These are phyloP conservation scores for Lasaia peninsularis DNA, from an alignment of 1,140 invertebrate species.

Conservation along the genomic window DNA sequence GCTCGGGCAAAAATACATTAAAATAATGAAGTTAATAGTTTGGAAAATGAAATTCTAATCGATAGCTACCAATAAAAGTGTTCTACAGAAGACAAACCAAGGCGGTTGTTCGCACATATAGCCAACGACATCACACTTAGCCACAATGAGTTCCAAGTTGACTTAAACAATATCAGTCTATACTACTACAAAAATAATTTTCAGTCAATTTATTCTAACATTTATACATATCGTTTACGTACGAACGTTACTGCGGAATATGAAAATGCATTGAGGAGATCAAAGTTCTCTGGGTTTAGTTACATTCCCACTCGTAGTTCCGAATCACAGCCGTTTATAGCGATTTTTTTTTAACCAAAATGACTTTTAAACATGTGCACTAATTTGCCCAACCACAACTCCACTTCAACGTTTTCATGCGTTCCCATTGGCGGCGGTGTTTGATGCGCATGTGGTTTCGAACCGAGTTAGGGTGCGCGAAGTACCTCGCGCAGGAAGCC, in stretches of 20 bases:
- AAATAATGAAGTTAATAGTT: too few relatives aligned
- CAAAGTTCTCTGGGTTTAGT: slow-evolving; percentile 40
- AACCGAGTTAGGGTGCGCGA: slow-evolving; percentile 89
- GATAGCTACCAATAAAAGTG: too few relatives aligned
- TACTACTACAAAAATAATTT: slow-evolving; percentile 76
- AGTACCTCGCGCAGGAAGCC: slow-evolving; percentile 83
- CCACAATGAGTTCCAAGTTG: slow-evolving; percentile 44
- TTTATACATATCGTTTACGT: slow-evolving; percentile 57
- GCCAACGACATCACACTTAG: slow-evolving; percentile 13
- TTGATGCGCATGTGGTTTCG: slow-evolving; percentile 90
- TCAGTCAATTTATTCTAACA: slow-evolving; percentile 71
- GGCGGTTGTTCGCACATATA: neutral
- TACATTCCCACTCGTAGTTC: slow-evolving; percentile 49
- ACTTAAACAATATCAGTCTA: slow-evolving; percentile 75
- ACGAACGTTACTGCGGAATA: slow-evolving; percentile 53
- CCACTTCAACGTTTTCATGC: slow-evolving; percentile 89
- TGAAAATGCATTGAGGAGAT: slow-evolving; percentile 68
- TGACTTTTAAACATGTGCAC: slow-evolving; percentile 15
- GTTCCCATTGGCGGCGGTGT: slow-evolving; percentile 86
- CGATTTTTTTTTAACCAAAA: slow-evolving; percentile 36
- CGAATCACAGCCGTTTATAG: slow-evolving; percentile 60
- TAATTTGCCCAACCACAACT: slow-evolving; percentile 77
- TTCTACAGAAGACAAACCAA: too few relatives aligned
- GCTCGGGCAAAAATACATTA: too few relatives aligned
- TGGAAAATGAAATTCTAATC: too few relatives aligned